Conservation (phyloP, 2,888 invertebrate species). For the Pemphredon lugubris region DNA sequence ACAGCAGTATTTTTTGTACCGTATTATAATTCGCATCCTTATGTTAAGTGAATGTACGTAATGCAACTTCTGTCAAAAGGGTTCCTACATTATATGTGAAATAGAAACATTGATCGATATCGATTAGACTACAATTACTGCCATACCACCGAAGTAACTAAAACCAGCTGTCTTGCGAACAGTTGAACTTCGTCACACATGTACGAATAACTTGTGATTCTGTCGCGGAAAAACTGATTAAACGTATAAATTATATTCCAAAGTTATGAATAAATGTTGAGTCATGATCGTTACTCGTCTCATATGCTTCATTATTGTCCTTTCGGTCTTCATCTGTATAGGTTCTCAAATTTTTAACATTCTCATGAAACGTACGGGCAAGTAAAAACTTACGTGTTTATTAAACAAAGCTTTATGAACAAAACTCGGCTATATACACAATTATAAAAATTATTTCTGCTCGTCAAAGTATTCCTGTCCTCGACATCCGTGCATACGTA, state of each 20-base stretch:
- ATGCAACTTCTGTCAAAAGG: constrained; percentile 41
- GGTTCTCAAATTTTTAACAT: neutral
- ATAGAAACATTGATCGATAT: constrained; percentile 45
- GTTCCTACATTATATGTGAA: constrained; percentile 56
- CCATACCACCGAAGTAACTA: constrained; percentile 24
- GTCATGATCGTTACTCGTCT: constrained; percentile 48
- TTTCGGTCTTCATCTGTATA: neutral
- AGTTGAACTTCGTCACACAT: constrained; percentile 8
- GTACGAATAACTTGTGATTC: constrained; percentile 5
- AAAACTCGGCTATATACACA: constrained; percentile 64
- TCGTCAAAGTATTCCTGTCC: constrained; percentile 44
- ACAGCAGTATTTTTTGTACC: constrained; percentile 55
- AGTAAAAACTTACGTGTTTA: constrained; percentile 38
- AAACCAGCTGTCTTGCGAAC: constrained; percentile 1
- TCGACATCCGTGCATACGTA: neutral
- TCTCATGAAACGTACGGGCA: neutral
- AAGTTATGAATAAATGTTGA: constrained; percentile 63
- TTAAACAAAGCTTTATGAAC: constrained; percentile 73
- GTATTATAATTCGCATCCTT: constrained; percentile 39
- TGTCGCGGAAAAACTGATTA: constrained; percentile 15
- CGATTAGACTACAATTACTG: constrained; percentile 57
- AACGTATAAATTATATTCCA: constrained; percentile 42
- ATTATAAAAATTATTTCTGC: constrained; percentile 58
- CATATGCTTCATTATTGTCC: constrained; percentile 22
- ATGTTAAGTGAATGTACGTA: constrained; percentile 39